Base-by-base conservation (phyloP, 2,113 vertebrate genomes). In the Microtus richardsoni region DNA sequence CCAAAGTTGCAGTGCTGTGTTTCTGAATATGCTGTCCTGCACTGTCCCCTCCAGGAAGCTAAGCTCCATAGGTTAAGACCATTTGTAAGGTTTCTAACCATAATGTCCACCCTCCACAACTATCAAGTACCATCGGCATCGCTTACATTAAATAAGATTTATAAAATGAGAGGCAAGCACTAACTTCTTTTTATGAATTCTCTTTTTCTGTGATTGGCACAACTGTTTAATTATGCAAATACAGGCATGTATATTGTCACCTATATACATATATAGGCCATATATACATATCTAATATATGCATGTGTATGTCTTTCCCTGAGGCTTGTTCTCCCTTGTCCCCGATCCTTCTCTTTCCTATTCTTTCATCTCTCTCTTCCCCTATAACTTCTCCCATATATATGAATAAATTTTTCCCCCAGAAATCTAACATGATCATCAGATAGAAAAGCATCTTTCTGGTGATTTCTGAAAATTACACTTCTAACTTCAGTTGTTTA, bases 361-460 rank as follows among this genome's bases (percentile, higher is more conserved):
- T 1, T 11, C 49, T 87, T 78, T 90, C 19, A 17, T n/a, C 21
- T n/a, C 39, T 26, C 28, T 54, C 62, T 30, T 75, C 4, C 6
- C 24, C 22, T 17, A 39, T 60, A 52, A 74, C 33, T 70, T 39
- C 62, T 47, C 16, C 54, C 78, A 62, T 26, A 62, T 62, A 62
- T 62, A 62, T 62, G 60, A 62, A 62, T 26, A 11, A 28, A 58
- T 58, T 21, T 58, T 58, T 7, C 58, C 19, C n/a, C 68, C 60
- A 96, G 47, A 93, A 95, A 77, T 33, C n/a, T 94, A 70, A 17
- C 33, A 86, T 6, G 19, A 17, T 84, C 62, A 84, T 86, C 26
- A 87, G 22, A 62, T 88, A 24, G 3, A 44, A 92, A 93, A 26
- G 41, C 10, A 2, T 44, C 78, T 91, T 89, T 71, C 47, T 80